phyloP scores from a whole-genome alignment of 1,140 invertebrate species.

The Muscidifurax raptorellus region DNA sequence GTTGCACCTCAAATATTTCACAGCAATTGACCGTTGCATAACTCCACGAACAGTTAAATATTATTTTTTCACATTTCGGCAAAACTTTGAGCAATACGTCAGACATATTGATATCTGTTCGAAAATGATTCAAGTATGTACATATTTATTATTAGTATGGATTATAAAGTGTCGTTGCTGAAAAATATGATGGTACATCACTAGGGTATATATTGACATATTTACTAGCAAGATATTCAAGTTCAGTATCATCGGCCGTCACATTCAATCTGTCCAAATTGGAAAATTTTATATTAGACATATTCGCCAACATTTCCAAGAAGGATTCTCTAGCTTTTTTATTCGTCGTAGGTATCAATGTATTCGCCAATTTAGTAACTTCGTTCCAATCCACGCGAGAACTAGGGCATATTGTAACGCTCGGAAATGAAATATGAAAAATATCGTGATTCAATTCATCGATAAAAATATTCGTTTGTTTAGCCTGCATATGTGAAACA shows the following conservation, averaged over 20 bases:
- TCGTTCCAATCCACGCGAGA: background rate
- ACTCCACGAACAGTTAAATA: slow-evolving; percentile 25
- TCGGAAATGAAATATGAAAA: background rate
- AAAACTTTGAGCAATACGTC: background rate
- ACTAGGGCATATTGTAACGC: slow-evolving; percentile 8
- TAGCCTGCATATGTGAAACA: background rate
- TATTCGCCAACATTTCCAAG: background rate
- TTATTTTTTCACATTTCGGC: slow-evolving; percentile 1
- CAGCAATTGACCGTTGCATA: background rate
- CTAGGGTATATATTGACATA: background rate
- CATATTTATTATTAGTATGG: too few species aligned
- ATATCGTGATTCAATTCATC: background rate
- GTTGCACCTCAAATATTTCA: slow-evolving; percentile 16
- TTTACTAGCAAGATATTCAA: background rate
- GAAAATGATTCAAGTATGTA: slow-evolving; percentile 10
- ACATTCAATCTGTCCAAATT: background rate
- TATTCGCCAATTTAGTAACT: background rate
- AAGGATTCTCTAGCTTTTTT: background rate
- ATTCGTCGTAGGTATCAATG: background rate
- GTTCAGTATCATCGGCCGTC: background rate
- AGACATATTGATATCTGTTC: slow-evolving; percentile 7
- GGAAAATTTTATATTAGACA: background rate
- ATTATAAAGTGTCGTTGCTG: too few species aligned
- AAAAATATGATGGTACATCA: too few species aligned
- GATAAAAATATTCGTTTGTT: background rate